A percentile compares a stretch with the other conserved stretches of the same genome.
phyloP scores from a whole-genome alignment of 2,888 invertebrate genomes.

The Meganola albula region DNA sequence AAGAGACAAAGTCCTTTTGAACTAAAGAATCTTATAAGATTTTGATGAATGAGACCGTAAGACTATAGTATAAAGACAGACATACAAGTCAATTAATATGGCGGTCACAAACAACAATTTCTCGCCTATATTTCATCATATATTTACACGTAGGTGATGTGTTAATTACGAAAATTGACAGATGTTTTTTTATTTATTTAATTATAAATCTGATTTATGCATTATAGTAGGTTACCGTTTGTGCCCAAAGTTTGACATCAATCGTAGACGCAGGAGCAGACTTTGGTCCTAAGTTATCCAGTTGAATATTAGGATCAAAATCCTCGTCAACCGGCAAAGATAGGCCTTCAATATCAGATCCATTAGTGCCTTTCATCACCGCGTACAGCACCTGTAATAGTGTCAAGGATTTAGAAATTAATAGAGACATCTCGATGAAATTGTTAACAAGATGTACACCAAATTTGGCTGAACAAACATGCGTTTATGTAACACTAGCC shows the following conservation, averaged over 20 bases:
- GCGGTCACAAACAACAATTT: too few relatives aligned
- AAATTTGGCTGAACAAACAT: conserved; percentile 34
- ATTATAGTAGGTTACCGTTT: conserved; percentile 50
- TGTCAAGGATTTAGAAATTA: conserved; percentile 4
- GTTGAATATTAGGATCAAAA: conserved; percentile 84
- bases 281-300: conserved; percentile 82
- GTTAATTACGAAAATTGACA: too few relatives aligned
- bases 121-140: too few relatives aligned
- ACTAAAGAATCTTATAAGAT: too few relatives aligned
- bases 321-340: conserved; percentile 79
- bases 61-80: too few relatives aligned
- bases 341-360: conserved; percentile 72
- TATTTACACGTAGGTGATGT: too few relatives aligned
- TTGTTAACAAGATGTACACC: conserved; percentile 20
- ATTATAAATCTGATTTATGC: neutral
- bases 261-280: conserved; percentile 58
- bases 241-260: conserved; percentile 72
- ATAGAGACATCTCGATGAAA: conserved; percentile 2
- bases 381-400: conserved; percentile 75
- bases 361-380: conserved; percentile 76
- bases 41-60: too few relatives aligned
- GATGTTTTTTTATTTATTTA: too few relatives aligned
- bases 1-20: too few relatives aligned
- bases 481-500: conserved; percentile 35
- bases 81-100: too few relatives aligned